Base-by-base conservation (phyloP, 1,140 invertebrate species). In the Drosophila athabasca region DNA sequence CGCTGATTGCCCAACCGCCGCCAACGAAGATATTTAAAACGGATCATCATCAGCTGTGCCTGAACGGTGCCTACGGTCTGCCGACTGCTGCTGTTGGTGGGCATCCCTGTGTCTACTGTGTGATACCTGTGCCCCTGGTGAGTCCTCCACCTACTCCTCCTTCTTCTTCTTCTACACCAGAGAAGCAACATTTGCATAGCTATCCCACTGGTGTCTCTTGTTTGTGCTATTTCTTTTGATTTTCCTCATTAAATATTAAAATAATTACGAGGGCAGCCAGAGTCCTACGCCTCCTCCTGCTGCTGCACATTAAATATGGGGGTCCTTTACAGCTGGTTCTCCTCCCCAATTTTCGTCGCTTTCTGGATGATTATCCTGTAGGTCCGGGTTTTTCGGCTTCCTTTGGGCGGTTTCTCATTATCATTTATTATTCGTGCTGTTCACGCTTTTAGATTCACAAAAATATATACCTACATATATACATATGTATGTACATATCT, bases 11-110 rank as follows among this genome's bases (percentile, higher is more conserved):
- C 67, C 90, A 91, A 67, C 90, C 89, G 59, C 90, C 90, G 60
- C 89, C 90, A 87, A 90, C 79, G 45, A 91, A 91, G 75, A 91
- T 91, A 80, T 90, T 91, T 84, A 91, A 91, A 74, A 90, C 89
- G 89, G 90, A 91, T 90, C 90, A 91, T 78, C 66, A 69, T 69
- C 35, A 39, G 35, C 68, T 88, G 71, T 84, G 77, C 64, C 76
- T 90, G 57, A 90, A 82, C 82, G 62, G 82, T 64, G 74, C 82
- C 57, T 90, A 90, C 89, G 82, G 84, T 84, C 64, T 90, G 79
- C 89, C 89, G 54, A 88, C 84, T 69, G 73, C 88, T 72, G 80
- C 89, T 85, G 78, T 90, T 82, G 89, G 80, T 90, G 89, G 84
- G 48, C 89, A 90, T 81, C 89, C 89, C 54, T 90, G 89, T 74